Conservation (phyloP, 2,113 vertebrate genomes). For the Nicator chloris region DNA sequence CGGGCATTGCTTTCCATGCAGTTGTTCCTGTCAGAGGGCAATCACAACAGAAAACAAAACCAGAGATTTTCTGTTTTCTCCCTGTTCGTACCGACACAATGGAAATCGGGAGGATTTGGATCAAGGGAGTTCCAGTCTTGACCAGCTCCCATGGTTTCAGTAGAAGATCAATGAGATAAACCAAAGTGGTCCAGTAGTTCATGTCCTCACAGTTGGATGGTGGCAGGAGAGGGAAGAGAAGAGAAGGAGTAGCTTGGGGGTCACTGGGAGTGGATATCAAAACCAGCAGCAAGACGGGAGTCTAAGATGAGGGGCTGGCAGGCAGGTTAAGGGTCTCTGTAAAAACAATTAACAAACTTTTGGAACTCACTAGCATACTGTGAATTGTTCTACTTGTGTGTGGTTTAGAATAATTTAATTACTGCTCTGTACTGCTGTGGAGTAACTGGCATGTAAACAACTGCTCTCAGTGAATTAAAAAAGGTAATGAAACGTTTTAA, state of each 20-base stretch:
- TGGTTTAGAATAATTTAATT: background rate
- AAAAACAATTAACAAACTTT: background rate
- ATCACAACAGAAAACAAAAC: background rate
- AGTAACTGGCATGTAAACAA: background rate
- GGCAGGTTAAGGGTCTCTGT: background rate
- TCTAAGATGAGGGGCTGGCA: background rate
- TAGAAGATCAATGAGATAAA: background rate
- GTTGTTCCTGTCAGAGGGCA: background rate
- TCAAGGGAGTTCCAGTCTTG: background rate
- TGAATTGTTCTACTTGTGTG: background rate
- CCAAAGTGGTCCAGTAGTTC: background rate
- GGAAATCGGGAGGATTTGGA: background rate
- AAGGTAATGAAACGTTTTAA: background rate
- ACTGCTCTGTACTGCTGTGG: rapidly evolving
- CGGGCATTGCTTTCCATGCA: background rate
- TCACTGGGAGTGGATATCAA: background rate
- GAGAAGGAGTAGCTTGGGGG: background rate
- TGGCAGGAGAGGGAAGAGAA: background rate
- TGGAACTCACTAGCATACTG: background rate
- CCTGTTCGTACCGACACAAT: background rate
- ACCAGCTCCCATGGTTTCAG: background rate
- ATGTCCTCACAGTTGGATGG: background rate
- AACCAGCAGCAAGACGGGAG: background rate
- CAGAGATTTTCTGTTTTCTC: background rate
- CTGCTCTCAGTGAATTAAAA: background rate